Base-by-base conservation (phyloP, 2,797 vertebrate genomes). In the Nannoperca australis region DNA sequence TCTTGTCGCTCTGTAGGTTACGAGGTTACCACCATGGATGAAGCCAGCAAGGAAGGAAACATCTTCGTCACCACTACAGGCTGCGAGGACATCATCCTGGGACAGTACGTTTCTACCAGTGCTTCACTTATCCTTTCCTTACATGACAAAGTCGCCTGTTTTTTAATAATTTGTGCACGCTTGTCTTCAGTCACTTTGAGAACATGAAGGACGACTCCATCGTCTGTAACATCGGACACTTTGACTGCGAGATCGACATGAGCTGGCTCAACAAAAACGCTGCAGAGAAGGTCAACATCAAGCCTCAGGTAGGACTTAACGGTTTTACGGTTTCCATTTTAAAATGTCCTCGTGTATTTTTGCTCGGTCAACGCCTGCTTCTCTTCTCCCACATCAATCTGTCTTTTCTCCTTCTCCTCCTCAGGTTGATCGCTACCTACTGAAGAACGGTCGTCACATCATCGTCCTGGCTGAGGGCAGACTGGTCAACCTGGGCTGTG, bases 61-160 rank as follows among this genome's bases (percentile, higher is more conserved):
- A 97, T 99, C 86, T 99, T 99, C 78, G 98, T 99, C 83, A 99
- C 98, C 54, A 99, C 97, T 83, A 99, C 98, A 0, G 98, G 98
- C 90, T 99, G 98, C 76, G 91, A 96, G 45, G 97, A 98, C 85
- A 98, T 99, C 85, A 94, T 99, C 77, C 63, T 97, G 79, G 97
- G 96, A 90, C 96, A 94, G 98, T 99, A 90, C 51, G 96, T 91
- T 8, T 11, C 2, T 12, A 17, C 8, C 1, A 18, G 1, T 20
- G n/a, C 3, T 34, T 49, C 7, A 6, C 10, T 32, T 3, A 14
- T 36, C 36, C 32, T 32, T 32, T 32, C 6, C 24, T 22, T 17
- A 30, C 22, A 45, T 40, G 42, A 27, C 24, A 27, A 27, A 27
- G 24, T 27, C 24, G 24, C 24, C 24, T 27, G 24, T 27, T 27